These are phyloP conservation scores for Monochamus saltuarius DNA, from an alignment of 1,140 invertebrate genomes.

Conservation along the genomic window DNA sequence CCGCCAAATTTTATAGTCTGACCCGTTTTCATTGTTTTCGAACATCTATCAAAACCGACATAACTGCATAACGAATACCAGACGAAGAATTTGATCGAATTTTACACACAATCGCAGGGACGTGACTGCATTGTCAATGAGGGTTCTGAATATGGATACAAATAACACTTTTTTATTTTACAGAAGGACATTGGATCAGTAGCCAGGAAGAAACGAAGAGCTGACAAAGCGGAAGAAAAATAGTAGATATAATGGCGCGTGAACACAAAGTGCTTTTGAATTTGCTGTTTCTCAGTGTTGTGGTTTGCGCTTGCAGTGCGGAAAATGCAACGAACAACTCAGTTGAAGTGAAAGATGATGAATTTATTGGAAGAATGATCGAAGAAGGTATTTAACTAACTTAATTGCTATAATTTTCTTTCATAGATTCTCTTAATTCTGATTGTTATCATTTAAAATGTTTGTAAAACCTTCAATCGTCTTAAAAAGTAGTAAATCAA, in stretches of 20 bases:
- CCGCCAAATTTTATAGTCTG: slow-evolving; percentile 8
- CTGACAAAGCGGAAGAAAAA: not conserved
- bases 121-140: no score
- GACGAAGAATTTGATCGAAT: no score
- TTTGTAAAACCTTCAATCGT: not conserved
- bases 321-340: slow-evolving; percentile 1
- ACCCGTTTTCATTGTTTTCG: slow-evolving; percentile 2
- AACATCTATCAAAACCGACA: no score
- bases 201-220: not conserved
- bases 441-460: not conserved
- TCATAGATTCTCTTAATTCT: not conserved
- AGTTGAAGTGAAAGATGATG: slow-evolving; percentile 1
- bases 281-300: not conserved
- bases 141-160: no score
- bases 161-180: no score
- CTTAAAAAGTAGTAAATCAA: not conserved
- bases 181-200: not conserved
- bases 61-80: no score
- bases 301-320: not conserved
- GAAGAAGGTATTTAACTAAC: slow-evolving; percentile 29
- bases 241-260: not conserved
- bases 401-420: not conserved
- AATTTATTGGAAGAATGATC: slow-evolving; percentile 28
- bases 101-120: no score
- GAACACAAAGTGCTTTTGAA: not conserved